These are phyloP conservation scores for Pseudomyrmex pallidus DNA, from an alignment of 1,140 invertebrate genomes.

Conservation along the genomic window DNA sequence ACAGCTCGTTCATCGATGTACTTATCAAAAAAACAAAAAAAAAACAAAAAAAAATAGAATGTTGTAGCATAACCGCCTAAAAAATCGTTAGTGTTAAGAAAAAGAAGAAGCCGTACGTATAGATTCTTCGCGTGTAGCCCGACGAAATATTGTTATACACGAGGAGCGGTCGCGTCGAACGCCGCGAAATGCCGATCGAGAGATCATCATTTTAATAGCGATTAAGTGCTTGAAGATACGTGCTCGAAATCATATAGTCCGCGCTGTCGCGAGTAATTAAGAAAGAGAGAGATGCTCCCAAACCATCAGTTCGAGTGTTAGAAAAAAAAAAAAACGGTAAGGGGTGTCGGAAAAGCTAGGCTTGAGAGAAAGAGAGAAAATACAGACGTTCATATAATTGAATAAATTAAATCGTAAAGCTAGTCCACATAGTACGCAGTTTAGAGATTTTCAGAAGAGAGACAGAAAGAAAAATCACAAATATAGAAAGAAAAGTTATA, in stretches of 20 bases:
- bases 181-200: conserved; percentile 31
- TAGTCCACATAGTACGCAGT: conserved; percentile 33
- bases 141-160: not conserved
- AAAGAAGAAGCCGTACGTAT: not conserved
- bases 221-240: conserved; percentile 32
- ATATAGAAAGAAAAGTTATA: conserved; percentile 30
- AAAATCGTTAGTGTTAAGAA: not conserved
- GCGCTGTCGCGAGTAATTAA: not conserved
- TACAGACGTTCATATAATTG: not conserved
- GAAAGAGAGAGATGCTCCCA: not conserved
- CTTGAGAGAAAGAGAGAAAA: too few relatives aligned
- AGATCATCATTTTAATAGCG: conserved; percentile 22
- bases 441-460: conserved; percentile 42
- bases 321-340: too few relatives aligned
- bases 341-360: conserved; percentile 36
- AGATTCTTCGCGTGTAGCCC: not conserved
- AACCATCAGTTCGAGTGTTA: conserved; percentile 39
- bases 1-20: conserved; percentile 4
- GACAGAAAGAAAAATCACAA: conserved; percentile 11
- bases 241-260: conserved; percentile 3
- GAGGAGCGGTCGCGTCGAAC: conserved; percentile 28
- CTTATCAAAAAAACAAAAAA: not conserved
- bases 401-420: conserved; percentile 2
- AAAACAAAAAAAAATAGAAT: too few relatives aligned
- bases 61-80: conserved; percentile 19